Evolutionary conservation across 2,888 invertebrate genomes (phyloP), one percentile per base, ranked within the genome.

Genomic region (Orthonevra nobilis): DNA sequence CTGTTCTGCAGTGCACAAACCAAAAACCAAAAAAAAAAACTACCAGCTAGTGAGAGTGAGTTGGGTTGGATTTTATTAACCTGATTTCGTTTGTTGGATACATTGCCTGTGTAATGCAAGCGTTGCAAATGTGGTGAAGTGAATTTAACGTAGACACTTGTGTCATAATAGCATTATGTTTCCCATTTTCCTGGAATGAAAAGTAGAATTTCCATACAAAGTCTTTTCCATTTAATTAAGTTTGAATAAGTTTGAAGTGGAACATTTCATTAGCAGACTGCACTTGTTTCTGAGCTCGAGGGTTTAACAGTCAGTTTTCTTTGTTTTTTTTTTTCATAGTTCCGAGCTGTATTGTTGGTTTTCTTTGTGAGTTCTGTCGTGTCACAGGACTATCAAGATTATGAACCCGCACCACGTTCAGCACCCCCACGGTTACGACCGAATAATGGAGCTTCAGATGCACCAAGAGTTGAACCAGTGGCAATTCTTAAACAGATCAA

Each of bases 401-500:
- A 88, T 75, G 86, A 84, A 75, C 85, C 85, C 52, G 83, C 85
- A 7, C 85, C 85, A 0, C 84, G 88, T 44, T 77, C 87, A 14
- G 86, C 87, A 20, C 88, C 89, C 9, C 58, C 84, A 9, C 84
- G 88, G 73, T 82, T 87, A 74, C 85, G 86, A 2, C 83, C 87
- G 14, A 85, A 70, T 77, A 66, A 81, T n/a, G 82, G 82, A 5
- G 84, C 83, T 52, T 82, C 82, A 38, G 85, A 86, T 7, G 68
- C 84, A 15, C 83, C 84, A 4, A 81, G 83, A 42, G 85, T 92
- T 30, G 91, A 93, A 0, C 92, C 95, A 0, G 92, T 96, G 44
- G 90, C 96, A 36, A 96, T 96, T 84, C 90, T 96, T 63, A 96
- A 96, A 87, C 96, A 96, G 89, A 96, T 96, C 82, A 95, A 96